phyloP scores from a whole-genome alignment of 2,888 invertebrate species.

The Dicyrtoma fusca region DNA sequence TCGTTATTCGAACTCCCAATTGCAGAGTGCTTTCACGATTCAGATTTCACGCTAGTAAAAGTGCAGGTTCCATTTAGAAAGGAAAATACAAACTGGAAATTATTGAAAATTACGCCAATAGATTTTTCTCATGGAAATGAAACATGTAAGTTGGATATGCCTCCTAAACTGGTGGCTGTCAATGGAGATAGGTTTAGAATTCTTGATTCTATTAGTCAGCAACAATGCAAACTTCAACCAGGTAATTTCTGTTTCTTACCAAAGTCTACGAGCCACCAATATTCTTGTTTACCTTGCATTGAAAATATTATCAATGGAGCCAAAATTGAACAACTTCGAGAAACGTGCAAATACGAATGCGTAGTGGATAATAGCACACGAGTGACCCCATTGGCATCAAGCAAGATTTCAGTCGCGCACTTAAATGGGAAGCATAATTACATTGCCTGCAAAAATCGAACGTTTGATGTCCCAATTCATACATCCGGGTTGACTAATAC shows the following conservation, averaged over 20 bases:
- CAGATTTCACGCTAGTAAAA: background rate
- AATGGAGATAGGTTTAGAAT: background rate
- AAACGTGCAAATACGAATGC: constrained; percentile 14
- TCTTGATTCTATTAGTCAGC: background rate
- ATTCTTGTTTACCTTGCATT: constrained; percentile 15
- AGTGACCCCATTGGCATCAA: background rate
- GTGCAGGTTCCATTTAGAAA: constrained; percentile 5
- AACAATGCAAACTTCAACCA: background rate
- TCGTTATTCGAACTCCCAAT: background rate
- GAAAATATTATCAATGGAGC: background rate
- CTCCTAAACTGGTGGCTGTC: background rate
- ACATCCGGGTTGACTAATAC: too few relatives aligned
- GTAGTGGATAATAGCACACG: background rate
- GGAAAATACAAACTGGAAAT: background rate
- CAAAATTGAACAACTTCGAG: background rate
- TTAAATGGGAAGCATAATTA: background rate
- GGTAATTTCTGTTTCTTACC: constrained; percentile 8
- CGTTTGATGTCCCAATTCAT: too few relatives aligned
- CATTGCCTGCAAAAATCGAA: too few relatives aligned
- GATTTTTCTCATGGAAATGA: constrained; percentile 3
- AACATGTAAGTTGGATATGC: constrained; percentile 1
- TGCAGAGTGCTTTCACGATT: constrained; percentile 9
- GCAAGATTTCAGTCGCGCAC: constrained; percentile 8
- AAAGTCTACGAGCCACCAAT: background rate
- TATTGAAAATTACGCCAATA: constrained; percentile 7